Conservation (phyloP, 1,140 invertebrate species). For the Caenorhabditis latens region DNA sequence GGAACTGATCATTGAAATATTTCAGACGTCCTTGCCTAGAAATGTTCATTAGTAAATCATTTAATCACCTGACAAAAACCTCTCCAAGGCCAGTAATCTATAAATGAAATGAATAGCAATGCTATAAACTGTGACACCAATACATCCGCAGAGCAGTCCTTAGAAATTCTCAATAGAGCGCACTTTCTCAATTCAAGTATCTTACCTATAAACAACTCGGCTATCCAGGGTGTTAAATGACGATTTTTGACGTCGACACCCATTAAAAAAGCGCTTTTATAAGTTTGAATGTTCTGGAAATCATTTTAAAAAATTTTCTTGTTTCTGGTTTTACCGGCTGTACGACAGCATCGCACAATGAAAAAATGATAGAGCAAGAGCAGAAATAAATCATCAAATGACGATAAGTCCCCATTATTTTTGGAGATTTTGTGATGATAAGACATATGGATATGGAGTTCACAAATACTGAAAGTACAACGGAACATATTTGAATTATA, state of each 20-base stretch:
- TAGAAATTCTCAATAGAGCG: neutral
- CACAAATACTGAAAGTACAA: neutral
- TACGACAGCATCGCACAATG: neutral
- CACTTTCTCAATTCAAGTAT: neutral
- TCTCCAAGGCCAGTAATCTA: constrained; percentile 8
- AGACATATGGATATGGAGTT: neutral
- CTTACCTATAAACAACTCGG: constrained; percentile 4
- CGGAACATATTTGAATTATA: neutral
- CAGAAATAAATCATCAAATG: constrained; percentile 31
- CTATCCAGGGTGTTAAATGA: neutral
- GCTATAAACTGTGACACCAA: neutral
- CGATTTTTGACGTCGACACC: neutral
- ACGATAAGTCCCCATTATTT: constrained; percentile 29
- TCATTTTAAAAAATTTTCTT: neutral
- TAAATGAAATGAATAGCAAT: constrained; percentile 43
- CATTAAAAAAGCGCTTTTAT: constrained; percentile 32
- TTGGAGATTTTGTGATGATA: constrained; percentile 20
- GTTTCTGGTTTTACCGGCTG: neutral
- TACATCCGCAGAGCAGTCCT: neutral
- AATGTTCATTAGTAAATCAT: neutral
- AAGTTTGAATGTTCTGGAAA: constrained; percentile 14
- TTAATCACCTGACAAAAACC: neutral
- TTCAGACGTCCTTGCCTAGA: neutral
- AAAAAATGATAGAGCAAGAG: neutral
- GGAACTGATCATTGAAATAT: neutral